These are phyloP conservation scores for Aythya baeri DNA, from an alignment of 2,113 vertebrate genomes.

Conservation along the genomic window DNA sequence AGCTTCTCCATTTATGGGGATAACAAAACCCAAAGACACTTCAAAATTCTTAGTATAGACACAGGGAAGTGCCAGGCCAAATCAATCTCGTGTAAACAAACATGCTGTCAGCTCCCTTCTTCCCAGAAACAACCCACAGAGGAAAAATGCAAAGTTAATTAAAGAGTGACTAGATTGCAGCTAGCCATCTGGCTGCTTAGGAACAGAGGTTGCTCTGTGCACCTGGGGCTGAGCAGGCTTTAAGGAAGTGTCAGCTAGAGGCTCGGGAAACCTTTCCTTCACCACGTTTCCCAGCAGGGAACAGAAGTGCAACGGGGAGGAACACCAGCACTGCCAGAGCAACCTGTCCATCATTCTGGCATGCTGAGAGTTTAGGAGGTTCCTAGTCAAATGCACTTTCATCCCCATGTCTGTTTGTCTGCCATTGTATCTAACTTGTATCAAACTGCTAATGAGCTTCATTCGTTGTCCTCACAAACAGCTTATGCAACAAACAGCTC, in stretches of 20 bases:
- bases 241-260: background rate
- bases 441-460: constrained; percentile 8
- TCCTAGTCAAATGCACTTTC: background rate
- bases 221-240: background rate
- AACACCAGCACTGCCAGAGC: background rate
- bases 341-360: background rate
- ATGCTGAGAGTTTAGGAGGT: background rate
- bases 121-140: constrained; percentile 5
- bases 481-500: background rate
- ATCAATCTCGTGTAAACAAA: constrained; percentile 21
- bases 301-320: background rate
- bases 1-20: background rate
- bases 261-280: background rate
- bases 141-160: constrained; percentile 2
- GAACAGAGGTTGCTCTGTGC: constrained; percentile 27
- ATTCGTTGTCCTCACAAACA: background rate
- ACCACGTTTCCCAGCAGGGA: background rate
- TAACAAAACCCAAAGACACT: background rate
- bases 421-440: background rate
- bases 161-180: constrained; percentile 21
- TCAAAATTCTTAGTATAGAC: background rate
- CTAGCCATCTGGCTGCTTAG: constrained; percentile 42
- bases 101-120: background rate
- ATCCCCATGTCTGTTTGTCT: background rate
- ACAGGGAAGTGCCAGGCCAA: background rate